These are phyloP conservation scores for Lissocephala sabroskyi DNA, from an alignment of 2,888 invertebrate genomes.

Conservation along the genomic window DNA sequence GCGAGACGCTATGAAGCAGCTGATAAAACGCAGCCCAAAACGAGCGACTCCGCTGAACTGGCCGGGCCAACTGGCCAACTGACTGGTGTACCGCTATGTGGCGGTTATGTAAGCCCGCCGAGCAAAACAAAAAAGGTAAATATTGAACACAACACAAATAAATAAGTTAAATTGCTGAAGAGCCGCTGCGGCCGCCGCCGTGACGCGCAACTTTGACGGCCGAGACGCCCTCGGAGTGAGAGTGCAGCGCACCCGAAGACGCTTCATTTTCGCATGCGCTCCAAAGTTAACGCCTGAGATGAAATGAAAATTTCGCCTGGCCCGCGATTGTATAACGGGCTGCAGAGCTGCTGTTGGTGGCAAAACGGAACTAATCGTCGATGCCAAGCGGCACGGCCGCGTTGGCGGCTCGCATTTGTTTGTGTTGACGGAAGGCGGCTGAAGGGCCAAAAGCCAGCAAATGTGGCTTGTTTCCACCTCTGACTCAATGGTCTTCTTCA, in stretches of 20 bases:
- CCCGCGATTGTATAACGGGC: conserved; percentile 42
- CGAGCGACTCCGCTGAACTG: conserved; percentile 10
- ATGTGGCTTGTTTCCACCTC: too few relatives aligned
- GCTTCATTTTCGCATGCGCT: conserved; percentile 27
- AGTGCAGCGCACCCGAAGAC: too few relatives aligned
- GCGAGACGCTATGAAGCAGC: conserved; percentile 3
- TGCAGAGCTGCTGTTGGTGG: conserved; percentile 8
- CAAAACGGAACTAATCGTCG: conserved; percentile 49
- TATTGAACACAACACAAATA: conserved; percentile 41
- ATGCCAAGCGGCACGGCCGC: conserved; percentile 8
- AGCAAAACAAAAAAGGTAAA: conserved; percentile 64
- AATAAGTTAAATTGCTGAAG: conserved; percentile 47
- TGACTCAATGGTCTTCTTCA: too few relatives aligned
- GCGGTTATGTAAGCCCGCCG: conserved; percentile 47
- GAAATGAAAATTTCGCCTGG: conserved; percentile 43
- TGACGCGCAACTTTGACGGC: too few relatives aligned
- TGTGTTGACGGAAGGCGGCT: conserved; percentile 14
- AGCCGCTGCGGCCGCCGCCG: conserved; percentile 17
- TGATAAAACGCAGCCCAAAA: conserved; percentile 23
- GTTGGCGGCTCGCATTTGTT: too few relatives aligned
- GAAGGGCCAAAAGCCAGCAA: conserved; percentile 6
- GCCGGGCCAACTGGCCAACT: conserved; percentile 14
- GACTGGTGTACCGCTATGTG: conserved; percentile 23
- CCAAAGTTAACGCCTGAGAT: conserved; percentile 25
- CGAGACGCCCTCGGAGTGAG: too few relatives aligned